Base-by-base conservation (phyloP, 2,888 invertebrate species). In the Euphydryas editha region DNA sequence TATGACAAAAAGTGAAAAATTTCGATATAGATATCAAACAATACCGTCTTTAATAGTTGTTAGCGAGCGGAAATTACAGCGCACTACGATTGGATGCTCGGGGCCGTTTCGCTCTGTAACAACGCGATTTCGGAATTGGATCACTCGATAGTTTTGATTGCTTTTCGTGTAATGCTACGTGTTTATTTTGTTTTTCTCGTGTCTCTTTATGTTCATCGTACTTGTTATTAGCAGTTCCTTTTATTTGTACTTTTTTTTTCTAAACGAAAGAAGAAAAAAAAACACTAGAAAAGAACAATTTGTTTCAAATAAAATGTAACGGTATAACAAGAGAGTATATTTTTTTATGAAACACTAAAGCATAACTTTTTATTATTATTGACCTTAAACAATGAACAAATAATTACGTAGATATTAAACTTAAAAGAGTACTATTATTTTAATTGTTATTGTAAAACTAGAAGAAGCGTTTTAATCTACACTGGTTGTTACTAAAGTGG, bases 101-200 rank as follows among this genome's bases (percentile, higher is more conserved):
- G 74, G 77, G 83, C 81, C 77, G 75, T 79, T 78, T 73, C 70
- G 69, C 73, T 76, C 73, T 76, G 81, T 82, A 83, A 83, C 84
- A 83, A 83, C 76, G 78, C 80, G 76, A 82, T 83, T 82, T 82
- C 80, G 80, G 79, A 79, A 86, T 84, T 80, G 81, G 79, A 83
- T 82, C 81, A 78, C 80, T 82, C 78, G 78, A 84, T 86, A 85
- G 82, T 86, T 88, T 83, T 86, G 86, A 89, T 89, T 87, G 87
- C 82, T 88, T 84, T 81, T 74, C 76, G 68, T 74, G 80, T 82
- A 82, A 84, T 82, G 78, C 78, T 73, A 61, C 73, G 62, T 70
- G 46, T 56, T 62, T 69, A 65, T 69, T 63, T 66, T 63, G 59
- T 61, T 58, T 36, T 59, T 54, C 21, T 59, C 57, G 46, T 44